phyloP scores from a whole-genome alignment of 1,140 invertebrate genomes.

The Panagrolaimus sp. region DNA sequence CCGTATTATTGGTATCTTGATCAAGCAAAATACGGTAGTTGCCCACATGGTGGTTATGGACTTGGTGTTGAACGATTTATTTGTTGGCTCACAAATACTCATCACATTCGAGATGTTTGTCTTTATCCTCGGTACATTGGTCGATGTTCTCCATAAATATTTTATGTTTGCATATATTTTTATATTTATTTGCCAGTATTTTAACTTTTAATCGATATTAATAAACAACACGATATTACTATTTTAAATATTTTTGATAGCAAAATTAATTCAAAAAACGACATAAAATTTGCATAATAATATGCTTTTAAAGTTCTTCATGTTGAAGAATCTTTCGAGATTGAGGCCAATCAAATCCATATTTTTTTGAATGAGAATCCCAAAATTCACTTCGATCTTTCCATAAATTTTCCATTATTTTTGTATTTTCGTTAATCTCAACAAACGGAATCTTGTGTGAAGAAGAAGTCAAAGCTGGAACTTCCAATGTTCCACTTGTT shows the following conservation, averaged over 20 bases:
- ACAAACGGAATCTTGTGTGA: slow-evolving; percentile 3
- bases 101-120: slow-evolving; percentile 93
- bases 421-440: not conserved
- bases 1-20: slow-evolving; percentile 99
- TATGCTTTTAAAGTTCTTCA: too few relatives aligned
- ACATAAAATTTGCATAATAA: slow-evolving; percentile 62
- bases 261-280: slow-evolving; percentile 66
- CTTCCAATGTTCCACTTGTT: too few relatives aligned
- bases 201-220: too few relatives aligned
- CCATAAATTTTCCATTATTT: not conserved
- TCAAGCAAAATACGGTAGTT: slow-evolving; percentile 84
- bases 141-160: slow-evolving; percentile 80
- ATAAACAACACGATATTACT: too few relatives aligned
- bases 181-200: too few relatives aligned
- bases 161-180: slow-evolving; percentile 60
- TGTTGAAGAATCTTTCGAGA: not conserved
- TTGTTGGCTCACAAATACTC: slow-evolving; percentile 88
- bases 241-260: too few relatives aligned
- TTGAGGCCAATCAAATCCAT: slow-evolving; percentile 3
- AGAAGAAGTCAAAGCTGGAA: too few relatives aligned
- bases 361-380: not conserved
- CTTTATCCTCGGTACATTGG: slow-evolving; percentile 87
- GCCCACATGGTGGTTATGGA: slow-evolving; percentile 95
- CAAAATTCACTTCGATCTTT: not conserved
- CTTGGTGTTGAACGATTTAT: slow-evolving; percentile 91